Evolutionary conservation across 1,140 invertebrate species (phyloP).

Genomic region (Chironomus tepperi): DNA sequence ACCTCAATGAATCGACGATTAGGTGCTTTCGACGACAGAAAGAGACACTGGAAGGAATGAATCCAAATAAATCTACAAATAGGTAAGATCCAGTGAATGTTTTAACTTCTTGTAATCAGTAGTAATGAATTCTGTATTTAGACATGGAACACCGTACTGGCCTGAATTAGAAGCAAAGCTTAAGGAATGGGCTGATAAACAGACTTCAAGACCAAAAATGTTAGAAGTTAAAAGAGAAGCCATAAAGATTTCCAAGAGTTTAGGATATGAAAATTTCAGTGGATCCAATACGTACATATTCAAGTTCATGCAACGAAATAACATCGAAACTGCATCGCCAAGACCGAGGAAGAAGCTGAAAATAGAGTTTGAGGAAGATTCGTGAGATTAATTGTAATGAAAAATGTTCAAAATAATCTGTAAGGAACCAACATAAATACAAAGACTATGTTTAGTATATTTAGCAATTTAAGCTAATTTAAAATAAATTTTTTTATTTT

Average conservation of each 20-base stretch:
- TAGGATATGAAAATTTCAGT: background rate
- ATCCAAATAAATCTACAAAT: slow-evolving; percentile 8
- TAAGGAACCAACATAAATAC: background rate
- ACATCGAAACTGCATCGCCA: background rate
- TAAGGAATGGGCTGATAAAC: background rate
- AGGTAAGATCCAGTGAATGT: too few relatives aligned
- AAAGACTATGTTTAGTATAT: background rate
- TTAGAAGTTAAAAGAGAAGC: background rate
- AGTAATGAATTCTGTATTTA: too few relatives aligned
- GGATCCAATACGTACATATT: background rate
- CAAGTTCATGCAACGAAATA: background rate
- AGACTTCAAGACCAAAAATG: background rate
- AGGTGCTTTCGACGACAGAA: background rate
- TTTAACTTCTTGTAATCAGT: too few relatives aligned
- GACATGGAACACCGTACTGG: background rate
- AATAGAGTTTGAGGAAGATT: background rate
- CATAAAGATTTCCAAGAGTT: background rate
- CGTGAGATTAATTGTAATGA: background rate
- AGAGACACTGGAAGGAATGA: background rate
- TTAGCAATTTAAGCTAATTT: background rate
- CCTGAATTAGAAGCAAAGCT: background rate
- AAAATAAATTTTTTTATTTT: background rate
- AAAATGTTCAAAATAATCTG: background rate
- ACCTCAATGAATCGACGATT: background rate
- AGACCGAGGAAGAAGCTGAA: background rate